These are phyloP conservation scores for Eumacrocentrus americanus DNA, from an alignment of 2,888 invertebrate species.

Conservation along the genomic window DNA sequence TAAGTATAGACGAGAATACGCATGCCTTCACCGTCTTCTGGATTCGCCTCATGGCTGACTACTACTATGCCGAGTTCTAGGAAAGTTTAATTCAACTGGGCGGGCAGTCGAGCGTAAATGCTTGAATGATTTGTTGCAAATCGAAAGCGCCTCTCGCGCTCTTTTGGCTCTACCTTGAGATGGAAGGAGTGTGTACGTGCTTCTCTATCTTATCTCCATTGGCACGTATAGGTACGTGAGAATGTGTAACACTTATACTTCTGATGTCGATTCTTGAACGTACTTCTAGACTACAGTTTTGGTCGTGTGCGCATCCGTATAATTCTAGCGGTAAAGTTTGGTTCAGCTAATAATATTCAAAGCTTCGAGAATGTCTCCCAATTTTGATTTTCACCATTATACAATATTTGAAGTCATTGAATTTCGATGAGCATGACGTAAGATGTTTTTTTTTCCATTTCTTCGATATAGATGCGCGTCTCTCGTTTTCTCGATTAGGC, in stretches of 20 bases:
- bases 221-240: no score
- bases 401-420: slow-evolving; percentile 39
- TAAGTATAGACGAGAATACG: slow-evolving; percentile 42
- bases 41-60: slow-evolving; percentile 18
- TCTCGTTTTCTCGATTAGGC: slow-evolving; percentile 53
- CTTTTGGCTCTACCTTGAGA: slow-evolving; percentile 29
- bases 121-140: slow-evolving; percentile 56
- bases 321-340: no score
- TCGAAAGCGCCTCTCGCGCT: slow-evolving; percentile 47
- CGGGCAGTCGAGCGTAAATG: slow-evolving; percentile 51
- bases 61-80: slow-evolving; percentile 36
- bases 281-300: no score
- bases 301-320: no score
- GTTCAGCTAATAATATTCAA: no score
- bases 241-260: background rate
- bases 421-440: slow-evolving; percentile 48
- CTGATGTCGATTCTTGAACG: no score
- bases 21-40: slow-evolving; percentile 35
- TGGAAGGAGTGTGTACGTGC: background rate
- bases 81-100: slow-evolving; percentile 56
- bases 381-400: background rate
- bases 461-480: slow-evolving; percentile 15
- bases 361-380: no score
- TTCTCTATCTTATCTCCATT: background rate
- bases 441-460: slow-evolving; percentile 42